Conservation (phyloP, 2,888 invertebrate genomes). For the Phengaris alcon region DNA sequence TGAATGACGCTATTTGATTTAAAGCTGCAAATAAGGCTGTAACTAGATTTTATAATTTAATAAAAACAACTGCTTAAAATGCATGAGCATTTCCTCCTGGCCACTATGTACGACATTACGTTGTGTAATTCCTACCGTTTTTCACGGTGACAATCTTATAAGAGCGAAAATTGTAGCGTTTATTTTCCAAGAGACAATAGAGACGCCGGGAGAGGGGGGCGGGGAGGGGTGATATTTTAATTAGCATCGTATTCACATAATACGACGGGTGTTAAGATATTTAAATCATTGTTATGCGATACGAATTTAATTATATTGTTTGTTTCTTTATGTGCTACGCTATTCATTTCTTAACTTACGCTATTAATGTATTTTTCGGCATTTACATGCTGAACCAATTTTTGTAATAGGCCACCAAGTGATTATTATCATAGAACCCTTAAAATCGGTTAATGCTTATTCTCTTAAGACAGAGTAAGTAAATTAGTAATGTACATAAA, state of each 20-base stretch:
- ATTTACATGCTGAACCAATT: no score
- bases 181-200: constrained; percentile 26
- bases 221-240: constrained; percentile 17
- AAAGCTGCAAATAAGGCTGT: no score
- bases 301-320: constrained; percentile 12
- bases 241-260: constrained; percentile 27
- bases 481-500: no score
- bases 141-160: constrained; percentile 25
- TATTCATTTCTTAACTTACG: neutral
- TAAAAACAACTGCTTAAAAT: neutral
- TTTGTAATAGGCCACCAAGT: no score
- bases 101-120: constrained; percentile 12
- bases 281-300: constrained; percentile 25
- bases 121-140: constrained; percentile 10
- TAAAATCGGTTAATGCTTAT: no score
- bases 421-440: no score
- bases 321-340: neutral
- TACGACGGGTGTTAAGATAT: constrained; percentile 13
- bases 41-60: neutral
- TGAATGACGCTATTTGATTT: no score
- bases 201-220: neutral
- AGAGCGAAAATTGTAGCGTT: constrained; percentile 27
- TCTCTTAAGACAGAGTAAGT: no score
- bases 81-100: neutral
- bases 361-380: no score